A percentile compares a stretch with the other conserved stretches of the same genome.
Conservation (phyloP, 2,888 invertebrate species). For the Zelleria hepariella region DNA sequence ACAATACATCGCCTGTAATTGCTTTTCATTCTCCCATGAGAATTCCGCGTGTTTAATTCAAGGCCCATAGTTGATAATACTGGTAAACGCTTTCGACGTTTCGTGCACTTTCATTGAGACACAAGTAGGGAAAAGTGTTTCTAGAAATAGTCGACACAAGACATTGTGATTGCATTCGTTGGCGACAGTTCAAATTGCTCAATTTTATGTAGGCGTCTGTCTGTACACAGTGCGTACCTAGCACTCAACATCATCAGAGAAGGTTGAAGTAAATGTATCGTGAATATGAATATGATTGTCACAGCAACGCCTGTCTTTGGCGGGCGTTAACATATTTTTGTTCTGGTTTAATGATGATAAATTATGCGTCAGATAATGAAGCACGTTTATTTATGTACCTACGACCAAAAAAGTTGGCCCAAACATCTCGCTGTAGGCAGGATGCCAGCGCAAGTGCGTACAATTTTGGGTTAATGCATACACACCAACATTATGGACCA, state of each 20-base stretch:
- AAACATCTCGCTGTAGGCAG: slow-evolving; percentile 32
- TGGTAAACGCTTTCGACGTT: not conserved
- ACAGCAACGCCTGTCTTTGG: not conserved
- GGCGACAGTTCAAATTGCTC: not conserved
- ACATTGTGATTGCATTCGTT: not conserved
- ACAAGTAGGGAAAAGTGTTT: not conserved
- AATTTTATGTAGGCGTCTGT: not conserved
- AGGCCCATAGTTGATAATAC: not conserved
- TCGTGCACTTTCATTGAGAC: not conserved
- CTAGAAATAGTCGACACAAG: not conserved
- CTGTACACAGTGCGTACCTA: not conserved
- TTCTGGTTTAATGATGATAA: slow-evolving; percentile 37
- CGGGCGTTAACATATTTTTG: slow-evolving; percentile 14
- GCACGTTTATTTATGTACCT: slow-evolving; percentile 30
- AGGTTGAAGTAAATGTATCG: not conserved
- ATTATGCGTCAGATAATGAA: slow-evolving; percentile 32
- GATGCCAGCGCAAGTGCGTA: slow-evolving; percentile 30
- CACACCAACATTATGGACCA: slow-evolving; percentile 25
- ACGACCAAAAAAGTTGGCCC: slow-evolving; percentile 24
- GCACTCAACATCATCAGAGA: not conserved
- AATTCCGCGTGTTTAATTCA: not conserved
- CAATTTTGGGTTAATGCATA: slow-evolving; percentile 31
- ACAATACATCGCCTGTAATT: not conserved
- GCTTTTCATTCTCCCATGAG: not conserved
- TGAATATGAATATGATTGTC: not conserved